These are phyloP conservation scores for Pseudochromis fuscus DNA, from an alignment of 2,797 vertebrate species.

Conservation along the genomic window DNA sequence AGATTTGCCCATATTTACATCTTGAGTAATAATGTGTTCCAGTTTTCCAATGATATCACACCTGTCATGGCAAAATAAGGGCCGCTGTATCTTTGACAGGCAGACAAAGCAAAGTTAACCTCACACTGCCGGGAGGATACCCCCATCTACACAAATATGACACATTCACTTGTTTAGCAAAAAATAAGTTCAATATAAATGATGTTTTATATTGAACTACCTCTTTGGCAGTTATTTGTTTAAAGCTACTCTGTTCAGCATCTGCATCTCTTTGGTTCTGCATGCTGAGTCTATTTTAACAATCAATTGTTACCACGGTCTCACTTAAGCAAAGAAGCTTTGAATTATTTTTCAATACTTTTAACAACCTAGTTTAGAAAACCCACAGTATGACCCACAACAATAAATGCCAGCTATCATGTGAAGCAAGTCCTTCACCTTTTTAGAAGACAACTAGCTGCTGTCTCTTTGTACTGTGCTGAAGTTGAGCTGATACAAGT, in stretches of 20 bases:
- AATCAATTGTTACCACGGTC: not conserved
- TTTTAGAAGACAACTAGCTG: not conserved
- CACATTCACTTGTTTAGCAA: conserved; percentile 33
- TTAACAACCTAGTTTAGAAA: not conserved
- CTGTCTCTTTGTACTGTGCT: not conserved
- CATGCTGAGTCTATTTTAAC: not conserved
- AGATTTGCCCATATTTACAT: conserved; percentile 74
- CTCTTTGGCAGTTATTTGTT: conserved; percentile 1
- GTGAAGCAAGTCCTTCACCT: not conserved
- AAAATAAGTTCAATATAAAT: not conserved
- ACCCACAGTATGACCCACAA: not conserved
- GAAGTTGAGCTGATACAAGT: too few relatives aligned
- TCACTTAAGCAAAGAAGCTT: not conserved
- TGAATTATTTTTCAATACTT: conserved; percentile 20
- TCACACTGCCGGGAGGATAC: conserved; percentile 38
- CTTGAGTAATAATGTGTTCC: conserved; percentile 34
- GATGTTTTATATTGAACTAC: not conserved
- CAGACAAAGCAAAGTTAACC: conserved; percentile 51
- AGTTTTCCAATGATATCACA: conserved; percentile 62
- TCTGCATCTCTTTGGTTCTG: not conserved
- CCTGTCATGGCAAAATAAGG: conserved; percentile 72
- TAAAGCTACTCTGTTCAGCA: not conserved
- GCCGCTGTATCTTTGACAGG: conserved; percentile 32
- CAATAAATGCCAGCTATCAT: not conserved
- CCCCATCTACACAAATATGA: conserved; percentile 48